Conservation (phyloP, 2,888 invertebrate genomes). For the Villa cingulata region DNA sequence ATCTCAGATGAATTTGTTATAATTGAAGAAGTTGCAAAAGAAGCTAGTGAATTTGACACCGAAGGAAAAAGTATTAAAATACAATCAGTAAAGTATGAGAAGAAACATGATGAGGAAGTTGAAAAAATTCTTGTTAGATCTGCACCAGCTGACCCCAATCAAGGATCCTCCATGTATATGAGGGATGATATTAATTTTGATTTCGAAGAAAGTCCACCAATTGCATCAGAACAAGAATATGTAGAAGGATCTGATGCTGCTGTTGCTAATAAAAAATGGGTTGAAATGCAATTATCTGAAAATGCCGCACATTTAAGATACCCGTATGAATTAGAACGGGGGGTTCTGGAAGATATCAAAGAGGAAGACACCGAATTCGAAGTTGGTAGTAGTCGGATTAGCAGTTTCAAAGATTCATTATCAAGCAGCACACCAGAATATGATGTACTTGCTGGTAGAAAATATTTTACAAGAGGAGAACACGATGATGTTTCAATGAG, state of each 20-base stretch:
- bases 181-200: constrained; percentile 52
- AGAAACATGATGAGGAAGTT: constrained; percentile 54
- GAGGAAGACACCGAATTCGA: constrained; percentile 87
- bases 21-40: constrained; percentile 75
- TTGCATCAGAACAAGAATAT: constrained; percentile 31
- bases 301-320: constrained; percentile 45
- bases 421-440: constrained; percentile 90
- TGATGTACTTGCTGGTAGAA: constrained; percentile 69
- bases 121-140: constrained; percentile 57
- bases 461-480: constrained; percentile 71
- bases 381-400: constrained; percentile 54
- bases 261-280: constrained; percentile 74
- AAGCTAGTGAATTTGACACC: constrained; percentile 67
- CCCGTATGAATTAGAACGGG: constrained; percentile 67
- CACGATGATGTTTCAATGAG: constrained; percentile 86
- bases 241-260: constrained; percentile 50
- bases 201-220: constrained; percentile 52
- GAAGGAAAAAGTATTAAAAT: constrained; percentile 73
- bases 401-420: constrained; percentile 75
- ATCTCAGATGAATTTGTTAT: constrained; percentile 79
- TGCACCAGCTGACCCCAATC: constrained; percentile 48
- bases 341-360: constrained; percentile 80
- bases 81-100: constrained; percentile 39
- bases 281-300: constrained; percentile 69
- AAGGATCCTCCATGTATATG: constrained; percentile 43